Percentiles rank a stretch among this genome's conserved stretches.
These are phyloP conservation scores for Urechis unicinctus DNA, from an alignment of 2,888 invertebrate genomes.

Conservation along the genomic window DNA sequence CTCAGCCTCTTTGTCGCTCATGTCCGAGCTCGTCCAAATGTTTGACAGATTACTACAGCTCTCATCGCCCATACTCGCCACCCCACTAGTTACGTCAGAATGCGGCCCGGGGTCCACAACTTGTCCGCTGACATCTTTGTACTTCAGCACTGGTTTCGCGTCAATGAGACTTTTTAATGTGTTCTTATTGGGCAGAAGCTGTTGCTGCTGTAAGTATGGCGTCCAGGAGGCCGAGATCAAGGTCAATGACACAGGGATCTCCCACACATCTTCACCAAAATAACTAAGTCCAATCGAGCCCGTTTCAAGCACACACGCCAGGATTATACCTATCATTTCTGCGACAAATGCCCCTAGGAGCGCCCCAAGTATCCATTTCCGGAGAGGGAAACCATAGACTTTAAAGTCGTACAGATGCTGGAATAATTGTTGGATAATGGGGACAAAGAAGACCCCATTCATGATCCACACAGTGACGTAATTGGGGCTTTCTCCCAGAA, in stretches of 20 bases:
- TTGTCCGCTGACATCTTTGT: background rate
- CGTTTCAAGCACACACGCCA: slow-evolving; percentile 7
- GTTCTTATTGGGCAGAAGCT: background rate
- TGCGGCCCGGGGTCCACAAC: no score
- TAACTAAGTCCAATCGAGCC: background rate
- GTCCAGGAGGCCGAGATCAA: slow-evolving; percentile 24
- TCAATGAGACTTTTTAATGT: background rate
- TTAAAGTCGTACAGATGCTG: no score
- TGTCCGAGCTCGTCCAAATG: background rate
- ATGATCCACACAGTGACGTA: slow-evolving; percentile 22
- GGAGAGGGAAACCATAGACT: background rate
- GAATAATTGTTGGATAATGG: slow-evolving; percentile 14
- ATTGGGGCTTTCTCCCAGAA: slow-evolving; percentile 18
- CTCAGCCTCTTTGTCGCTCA: background rate
- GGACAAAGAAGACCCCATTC: slow-evolving; percentile 25
- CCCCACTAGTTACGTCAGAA: no score
- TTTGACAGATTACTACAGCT: background rate
- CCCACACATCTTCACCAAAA: slow-evolving; percentile 15
- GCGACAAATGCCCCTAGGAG: background rate
- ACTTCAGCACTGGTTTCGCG: background rate
- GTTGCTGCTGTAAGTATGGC: background rate
- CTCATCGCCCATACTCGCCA: background rate
- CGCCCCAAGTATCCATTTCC: background rate
- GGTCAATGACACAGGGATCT: slow-evolving; percentile 20
- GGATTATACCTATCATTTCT: slow-evolving; percentile 1